A percentile compares a stretch with the other conserved stretches of the same genome.
These are phyloP conservation scores for Caenorhabditis sp. DNA, from an alignment of 2,888 invertebrate species.

Conservation along the genomic window DNA sequence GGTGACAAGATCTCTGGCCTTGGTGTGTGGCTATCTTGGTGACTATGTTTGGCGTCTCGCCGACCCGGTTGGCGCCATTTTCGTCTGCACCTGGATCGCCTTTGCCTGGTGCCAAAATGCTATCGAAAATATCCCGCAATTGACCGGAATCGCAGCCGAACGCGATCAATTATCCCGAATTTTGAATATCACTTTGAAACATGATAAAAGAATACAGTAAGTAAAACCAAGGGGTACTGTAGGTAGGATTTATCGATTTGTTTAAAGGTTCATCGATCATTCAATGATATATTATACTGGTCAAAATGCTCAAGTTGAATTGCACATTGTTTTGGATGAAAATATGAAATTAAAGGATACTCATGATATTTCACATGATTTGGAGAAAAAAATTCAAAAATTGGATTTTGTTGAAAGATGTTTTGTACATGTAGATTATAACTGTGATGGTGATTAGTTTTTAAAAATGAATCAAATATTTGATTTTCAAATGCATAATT, in stretches of 20 bases:
- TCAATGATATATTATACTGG: constrained; percentile 74
- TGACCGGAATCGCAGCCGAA: constrained; percentile 59
- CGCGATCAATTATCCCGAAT: constrained; percentile 63
- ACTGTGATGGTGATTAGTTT: constrained; percentile 61
- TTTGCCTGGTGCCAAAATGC: constrained; percentile 64
- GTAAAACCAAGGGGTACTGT: not conserved
- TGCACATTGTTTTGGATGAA: constrained; percentile 72
- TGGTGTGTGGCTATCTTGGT: constrained; percentile 73
- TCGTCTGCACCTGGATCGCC: constrained; percentile 67
- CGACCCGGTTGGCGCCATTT: constrained; percentile 74
- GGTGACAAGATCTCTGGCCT: constrained; percentile 67
- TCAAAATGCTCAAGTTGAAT: constrained; percentile 69
- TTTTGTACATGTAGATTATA: constrained; percentile 65
- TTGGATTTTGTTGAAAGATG: constrained; percentile 63
- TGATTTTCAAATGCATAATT: too few species aligned
- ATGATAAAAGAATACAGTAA: constrained; percentile 55
- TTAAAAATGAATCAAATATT: too few species aligned
- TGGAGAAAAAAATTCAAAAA: constrained; percentile 73
- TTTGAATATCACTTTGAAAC: constrained; percentile 61
- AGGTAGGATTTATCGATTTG: not conserved
- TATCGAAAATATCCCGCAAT: constrained; percentile 61
- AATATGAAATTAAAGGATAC: constrained; percentile 71
- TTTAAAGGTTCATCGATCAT: constrained; percentile 72
- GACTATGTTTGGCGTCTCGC: constrained; percentile 71
- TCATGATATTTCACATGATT: constrained; percentile 72